Evolutionary conservation across 2,888 invertebrate genomes (phyloP).

Genomic region (Clostera curtula): DNA sequence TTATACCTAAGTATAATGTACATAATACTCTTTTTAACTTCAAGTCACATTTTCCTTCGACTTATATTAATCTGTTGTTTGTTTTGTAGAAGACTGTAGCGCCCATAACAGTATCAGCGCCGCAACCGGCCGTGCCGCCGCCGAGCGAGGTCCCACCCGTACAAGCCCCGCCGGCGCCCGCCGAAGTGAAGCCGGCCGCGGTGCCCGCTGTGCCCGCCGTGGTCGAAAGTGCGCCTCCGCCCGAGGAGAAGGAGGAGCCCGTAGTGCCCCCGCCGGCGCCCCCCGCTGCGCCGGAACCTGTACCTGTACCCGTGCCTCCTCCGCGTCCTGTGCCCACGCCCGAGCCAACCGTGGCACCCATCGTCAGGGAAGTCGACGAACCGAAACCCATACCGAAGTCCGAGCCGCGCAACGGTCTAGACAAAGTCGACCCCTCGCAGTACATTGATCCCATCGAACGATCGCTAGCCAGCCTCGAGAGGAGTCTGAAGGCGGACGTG

Average conservation of each 20-base stretch:
- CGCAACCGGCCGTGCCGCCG: conserved; percentile 12
- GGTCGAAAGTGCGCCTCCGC: conserved; percentile 26
- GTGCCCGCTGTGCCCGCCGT: conserved; percentile 16
- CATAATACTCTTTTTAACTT: conserved; percentile 1
- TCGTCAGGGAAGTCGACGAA: conserved; percentile 29
- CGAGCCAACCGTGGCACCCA: conserved; percentile 32
- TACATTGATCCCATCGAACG: conserved; percentile 82
- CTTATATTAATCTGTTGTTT: not conserved
- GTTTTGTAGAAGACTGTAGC: conserved; percentile 34
- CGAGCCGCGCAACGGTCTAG: conserved; percentile 59
- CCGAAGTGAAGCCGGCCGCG: conserved; percentile 22
- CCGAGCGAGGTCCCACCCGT: conserved; percentile 5
- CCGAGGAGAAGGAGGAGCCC: conserved; percentile 28
- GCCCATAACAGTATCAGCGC: conserved; percentile 18
- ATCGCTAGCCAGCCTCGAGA: conserved; percentile 81
- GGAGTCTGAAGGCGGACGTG: conserved; percentile 73
- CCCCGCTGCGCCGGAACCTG: conserved; percentile 29
- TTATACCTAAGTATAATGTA: conserved; percentile 5
- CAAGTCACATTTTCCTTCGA: not conserved
- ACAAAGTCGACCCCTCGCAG: conserved; percentile 58
- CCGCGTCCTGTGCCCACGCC: conserved; percentile 30
- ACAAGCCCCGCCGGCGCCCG: conserved; percentile 4
- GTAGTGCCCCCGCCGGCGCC: conserved; percentile 29
- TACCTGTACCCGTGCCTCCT: conserved; percentile 11
- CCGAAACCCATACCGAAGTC: conserved; percentile 40